Evolutionary conservation across 2,113 vertebrate genomes (phyloP), one percentile per base, ranked within the genome.

Genomic region (Chamaetylas fuelleborni): DNA sequence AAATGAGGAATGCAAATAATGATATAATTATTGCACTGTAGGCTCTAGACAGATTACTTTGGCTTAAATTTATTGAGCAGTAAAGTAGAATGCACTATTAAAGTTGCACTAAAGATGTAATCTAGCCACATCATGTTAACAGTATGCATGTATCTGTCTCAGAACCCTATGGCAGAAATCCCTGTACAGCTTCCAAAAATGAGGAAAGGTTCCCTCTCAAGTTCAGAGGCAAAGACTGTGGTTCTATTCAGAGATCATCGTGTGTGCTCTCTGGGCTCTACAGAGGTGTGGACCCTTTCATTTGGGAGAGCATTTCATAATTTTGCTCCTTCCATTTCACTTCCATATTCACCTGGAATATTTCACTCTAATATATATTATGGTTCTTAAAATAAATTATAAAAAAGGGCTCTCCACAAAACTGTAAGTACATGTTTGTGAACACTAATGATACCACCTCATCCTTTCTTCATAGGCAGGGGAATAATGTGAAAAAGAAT

Each of bases 391-490:
- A 71, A 58, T 40, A 69, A 80, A 61, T 43, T 1, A 57, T 28
- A 36, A 33, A 71, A 92, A 47, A 58, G 1, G 26, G 8, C 19
- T 79, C 51, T 58, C 22, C 56, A 85, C 13, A 74, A 66, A 92
- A 42, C n/a, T 1, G 0, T 26, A 65, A 45, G 5, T 16, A 64
- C 6, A 24, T 0, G 0, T 54, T 2, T 20, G 42, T 42, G 48
- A 73, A 65, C 33, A 33, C 8, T 40, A 15, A 19, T 8, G 23
- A 73, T 42, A 42, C 2, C 26, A 70, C 7, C 12, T 65, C 31
- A n/a, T 48, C 62, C 16, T 45, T 60, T 70, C 51, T 78, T 78
- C 45, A 45, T 4, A 31, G 22, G 12, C 11, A 79, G n/a, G 12
- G 34, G 33, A 69, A 56, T 6, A 43, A 50, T 1, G 10, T 33